Evolutionary conservation across 2,888 invertebrate species (phyloP).

Genomic region (Spisula subtruncata): DNA sequence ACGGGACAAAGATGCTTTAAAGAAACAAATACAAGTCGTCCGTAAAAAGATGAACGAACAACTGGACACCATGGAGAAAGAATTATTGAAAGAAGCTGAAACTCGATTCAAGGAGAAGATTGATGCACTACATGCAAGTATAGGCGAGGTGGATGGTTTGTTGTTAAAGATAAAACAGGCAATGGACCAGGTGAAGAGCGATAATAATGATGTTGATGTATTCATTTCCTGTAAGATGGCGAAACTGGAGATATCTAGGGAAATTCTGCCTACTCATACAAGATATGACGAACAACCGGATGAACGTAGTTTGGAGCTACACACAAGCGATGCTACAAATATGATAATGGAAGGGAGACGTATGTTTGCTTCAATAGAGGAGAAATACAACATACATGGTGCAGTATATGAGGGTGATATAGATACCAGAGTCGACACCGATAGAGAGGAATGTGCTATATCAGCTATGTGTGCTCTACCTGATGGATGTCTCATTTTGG

Average conservation of each 20-base stretch:
- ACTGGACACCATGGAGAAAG: slow-evolving; percentile 8
- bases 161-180: not conserved
- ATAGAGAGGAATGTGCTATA: no score
- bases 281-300: no score
- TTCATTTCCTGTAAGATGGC: not conserved
- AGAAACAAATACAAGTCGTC: not conserved
- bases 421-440: no score
- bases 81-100: not conserved
- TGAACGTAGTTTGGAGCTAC: no score
- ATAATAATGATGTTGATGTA: not conserved
- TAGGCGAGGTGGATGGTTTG: not conserved
- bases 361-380: no score
- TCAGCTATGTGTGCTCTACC: no score
- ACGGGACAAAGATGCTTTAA: not conserved
- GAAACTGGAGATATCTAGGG: not conserved
- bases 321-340: no score
- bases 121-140: not conserved
- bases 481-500: no score
- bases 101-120: not conserved
- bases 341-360: no score
- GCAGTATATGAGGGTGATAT: no score
- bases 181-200: not conserved
- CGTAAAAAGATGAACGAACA: not conserved
- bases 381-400: no score
- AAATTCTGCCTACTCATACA: not conserved